phyloP scores from a whole-genome alignment of 2,888 invertebrate species.

The Orthosia incerta region DNA sequence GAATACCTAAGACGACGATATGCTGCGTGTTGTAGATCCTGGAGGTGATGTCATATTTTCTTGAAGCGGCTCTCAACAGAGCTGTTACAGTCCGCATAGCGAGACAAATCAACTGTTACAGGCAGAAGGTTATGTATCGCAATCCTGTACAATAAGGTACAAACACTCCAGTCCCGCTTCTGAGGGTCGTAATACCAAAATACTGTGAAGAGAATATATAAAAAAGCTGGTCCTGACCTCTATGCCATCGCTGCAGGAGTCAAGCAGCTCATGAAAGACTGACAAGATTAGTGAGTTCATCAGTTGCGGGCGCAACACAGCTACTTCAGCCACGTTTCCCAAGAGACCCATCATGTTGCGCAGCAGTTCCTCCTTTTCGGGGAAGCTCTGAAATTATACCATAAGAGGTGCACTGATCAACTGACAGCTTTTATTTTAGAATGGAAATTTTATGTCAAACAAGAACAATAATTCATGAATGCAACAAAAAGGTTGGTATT shows the following conservation, averaged over 20 bases:
- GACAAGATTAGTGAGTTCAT: constrained; percentile 96
- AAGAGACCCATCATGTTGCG: constrained; percentile 99
- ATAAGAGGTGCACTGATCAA: neutral
- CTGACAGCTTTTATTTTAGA: neutral
- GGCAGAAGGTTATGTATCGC: too few relatives aligned
- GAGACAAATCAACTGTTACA: neutral
- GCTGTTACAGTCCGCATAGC: constrained; percentile 1
- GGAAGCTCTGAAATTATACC: constrained; percentile 89
- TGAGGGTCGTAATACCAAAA: neutral
- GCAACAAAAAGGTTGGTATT: too few relatives aligned
- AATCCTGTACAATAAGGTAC: neutral
- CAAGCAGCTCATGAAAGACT: constrained; percentile 96
- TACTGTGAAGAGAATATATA: neutral
- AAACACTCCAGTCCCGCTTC: constrained; percentile 1
- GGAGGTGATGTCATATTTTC: neutral
- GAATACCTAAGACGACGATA: too few relatives aligned
- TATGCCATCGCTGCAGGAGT: constrained; percentile 97
- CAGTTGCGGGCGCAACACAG: constrained; percentile 94
- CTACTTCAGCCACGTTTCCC: constrained; percentile 99
- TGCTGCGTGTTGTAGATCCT: neutral
- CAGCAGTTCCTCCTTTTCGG: constrained; percentile 96
- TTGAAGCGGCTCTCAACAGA: neutral
- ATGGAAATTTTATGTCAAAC: neutral
- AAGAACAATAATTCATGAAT: neutral
- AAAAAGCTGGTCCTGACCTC: constrained; percentile 91